Percentiles rank a stretch among this genome's conserved stretches.
Evolutionary conservation across 2,888 invertebrate species (phyloP).

Genomic region (Scaptomyza cyrtandrae): DNA sequence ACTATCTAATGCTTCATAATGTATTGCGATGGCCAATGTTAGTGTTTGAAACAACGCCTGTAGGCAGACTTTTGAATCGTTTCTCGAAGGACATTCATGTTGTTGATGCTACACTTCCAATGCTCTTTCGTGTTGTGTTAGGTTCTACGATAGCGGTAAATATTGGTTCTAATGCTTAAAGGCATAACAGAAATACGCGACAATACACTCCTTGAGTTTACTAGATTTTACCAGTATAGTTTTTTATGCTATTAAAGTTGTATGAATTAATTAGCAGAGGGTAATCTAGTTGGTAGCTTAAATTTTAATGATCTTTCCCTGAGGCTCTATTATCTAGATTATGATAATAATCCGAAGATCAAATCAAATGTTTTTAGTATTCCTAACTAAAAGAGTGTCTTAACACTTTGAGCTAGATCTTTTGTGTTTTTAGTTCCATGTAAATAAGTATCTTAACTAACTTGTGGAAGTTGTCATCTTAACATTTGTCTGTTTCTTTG

Average conservation of each 20-base stretch:
- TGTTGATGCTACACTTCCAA: slow-evolving; percentile 86
- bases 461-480: neutral
- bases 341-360: no score
- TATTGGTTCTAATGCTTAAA: slow-evolving; percentile 13
- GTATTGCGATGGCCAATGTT: slow-evolving; percentile 89
- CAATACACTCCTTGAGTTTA: no score
- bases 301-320: no score
- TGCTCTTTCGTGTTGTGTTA: slow-evolving; percentile 83
- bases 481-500: neutral
- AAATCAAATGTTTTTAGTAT: no score
- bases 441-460: slow-evolving; percentile 16
- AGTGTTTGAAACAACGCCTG: slow-evolving; percentile 91
- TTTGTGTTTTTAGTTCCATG: slow-evolving; percentile 2
- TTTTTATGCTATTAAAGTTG: no score
- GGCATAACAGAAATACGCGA: slow-evolving; percentile 6
- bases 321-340: no score
- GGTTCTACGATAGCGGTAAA: slow-evolving; percentile 85
- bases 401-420: no score
- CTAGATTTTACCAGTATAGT: no score
- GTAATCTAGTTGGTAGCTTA: no score
- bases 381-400: no score
- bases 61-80: slow-evolving; percentile 90
- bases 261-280: no score
- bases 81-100: slow-evolving; percentile 87
- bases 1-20: slow-evolving; percentile 86